Base-by-base conservation (phyloP, 1,140 invertebrate genomes). In the Drosophila kikkawai region DNA sequence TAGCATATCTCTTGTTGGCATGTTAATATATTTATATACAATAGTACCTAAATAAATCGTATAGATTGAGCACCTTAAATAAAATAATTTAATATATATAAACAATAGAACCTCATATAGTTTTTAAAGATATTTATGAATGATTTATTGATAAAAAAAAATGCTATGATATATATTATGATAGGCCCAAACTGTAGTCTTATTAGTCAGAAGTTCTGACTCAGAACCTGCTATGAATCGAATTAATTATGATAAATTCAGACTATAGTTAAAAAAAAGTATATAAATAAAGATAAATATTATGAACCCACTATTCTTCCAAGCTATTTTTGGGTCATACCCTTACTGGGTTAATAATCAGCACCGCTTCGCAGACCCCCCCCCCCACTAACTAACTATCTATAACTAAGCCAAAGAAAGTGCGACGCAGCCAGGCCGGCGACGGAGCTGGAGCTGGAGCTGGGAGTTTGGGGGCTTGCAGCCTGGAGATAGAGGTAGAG, bases 341-440 rank as follows among this genome's bases (percentile, higher is more conserved):
- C 19, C 22, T 56, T 56, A 56, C 36, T 56, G 37, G 53, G 36
- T 56, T 56, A 56, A 56, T 56, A 56, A 39, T 26, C 53, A 22
- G 51, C 51, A 37, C 13, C 19, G 34, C 51, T 32, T 17, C n/a
- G 42, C 11, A 47, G 50, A 5, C 32, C 19, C 34, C 51, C 12
- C 15, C 7, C 6, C 6, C 48, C 34, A 53, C 67, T 64, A 22
- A 19, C 60, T 57, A 42, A n/a, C 56, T 17, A 44, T 36, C 56
- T 66, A 53, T 80, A 87, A 90, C 73, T 87, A 88, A 87, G 84
- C 53, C 84, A 87, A 88, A 87, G 84, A 87, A 87, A 87, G 84
- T 87, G 81, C 71, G 50, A 65, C 41, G 51, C 44, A 36, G 79
- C 41, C 47, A 53, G 45, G 34, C 37, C 47, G 68, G 51, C 69